Conservation (phyloP, 2,113 vertebrate genomes). For the Eira barbara region DNA sequence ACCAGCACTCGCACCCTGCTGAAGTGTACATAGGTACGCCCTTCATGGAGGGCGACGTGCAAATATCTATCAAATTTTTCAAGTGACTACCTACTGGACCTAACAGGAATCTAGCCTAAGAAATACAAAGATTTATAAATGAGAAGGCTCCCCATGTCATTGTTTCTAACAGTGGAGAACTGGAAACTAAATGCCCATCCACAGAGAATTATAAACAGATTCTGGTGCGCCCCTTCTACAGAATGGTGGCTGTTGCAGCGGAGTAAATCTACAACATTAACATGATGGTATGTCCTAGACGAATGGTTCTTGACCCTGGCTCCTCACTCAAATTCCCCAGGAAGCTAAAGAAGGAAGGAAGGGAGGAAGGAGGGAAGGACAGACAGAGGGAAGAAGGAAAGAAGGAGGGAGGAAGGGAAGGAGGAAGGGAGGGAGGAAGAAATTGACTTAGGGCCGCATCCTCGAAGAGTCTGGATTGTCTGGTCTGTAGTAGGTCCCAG, state of each 20-base stretch:
- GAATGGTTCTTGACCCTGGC: background rate
- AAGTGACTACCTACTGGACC: background rate
- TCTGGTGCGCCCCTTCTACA: background rate
- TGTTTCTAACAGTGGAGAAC: background rate
- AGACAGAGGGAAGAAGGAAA: too few species aligned
- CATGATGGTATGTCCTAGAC: background rate
- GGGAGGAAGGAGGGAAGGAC: background rate
- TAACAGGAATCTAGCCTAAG: background rate
- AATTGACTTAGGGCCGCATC: background rate
- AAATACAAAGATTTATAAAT: background rate
- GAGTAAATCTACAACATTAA: accelerated
- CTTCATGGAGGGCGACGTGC: background rate
- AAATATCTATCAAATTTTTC: background rate
- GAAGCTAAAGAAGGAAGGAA: background rate
- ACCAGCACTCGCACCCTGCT: accelerated
- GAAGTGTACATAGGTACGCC: accelerated
- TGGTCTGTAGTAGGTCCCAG: background rate
- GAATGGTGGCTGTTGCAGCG: accelerated
- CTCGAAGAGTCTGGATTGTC: background rate
- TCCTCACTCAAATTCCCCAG: too few species aligned
- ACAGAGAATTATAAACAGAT: accelerated
- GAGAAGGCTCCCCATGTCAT: background rate
- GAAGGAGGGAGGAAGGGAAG: too few species aligned
- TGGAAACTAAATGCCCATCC: background rate
- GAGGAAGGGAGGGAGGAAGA: background rate